Evolutionary conservation across 2,888 invertebrate species (phyloP).

Genomic region (Abrostola triplasia): DNA sequence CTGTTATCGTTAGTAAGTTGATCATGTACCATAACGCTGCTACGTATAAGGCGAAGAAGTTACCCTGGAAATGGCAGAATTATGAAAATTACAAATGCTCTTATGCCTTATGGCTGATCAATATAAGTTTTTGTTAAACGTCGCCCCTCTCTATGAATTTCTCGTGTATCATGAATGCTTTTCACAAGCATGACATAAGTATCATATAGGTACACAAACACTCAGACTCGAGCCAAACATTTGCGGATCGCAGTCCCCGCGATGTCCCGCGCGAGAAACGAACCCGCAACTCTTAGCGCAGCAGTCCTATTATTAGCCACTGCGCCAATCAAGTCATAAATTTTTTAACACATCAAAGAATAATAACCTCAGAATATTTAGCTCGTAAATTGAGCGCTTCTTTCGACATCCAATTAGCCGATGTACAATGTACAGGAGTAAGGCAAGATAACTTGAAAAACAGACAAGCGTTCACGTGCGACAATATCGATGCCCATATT

Average conservation of each 20-base stretch:
- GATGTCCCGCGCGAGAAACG: no score
- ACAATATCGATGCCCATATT: constrained; percentile 83
- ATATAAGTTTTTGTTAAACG: no score
- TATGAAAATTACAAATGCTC: not conserved
- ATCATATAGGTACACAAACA: no score
- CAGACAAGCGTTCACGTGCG: constrained; percentile 83
- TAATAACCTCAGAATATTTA: constrained; percentile 73
- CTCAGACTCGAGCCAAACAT: no score
- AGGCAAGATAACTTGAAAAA: constrained; percentile 85
- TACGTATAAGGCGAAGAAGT: constrained; percentile 80
- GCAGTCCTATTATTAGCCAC: no score
- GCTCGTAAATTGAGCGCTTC: constrained; percentile 74
- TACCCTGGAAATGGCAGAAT: constrained; percentile 64
- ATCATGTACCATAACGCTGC: constrained; percentile 85
- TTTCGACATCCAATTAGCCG: constrained; percentile 82
- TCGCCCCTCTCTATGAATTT: no score
- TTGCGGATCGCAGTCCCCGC: no score
- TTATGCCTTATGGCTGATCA: not conserved
- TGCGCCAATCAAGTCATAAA: no score
- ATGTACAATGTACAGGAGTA: constrained; percentile 78
- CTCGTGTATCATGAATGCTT: no score
- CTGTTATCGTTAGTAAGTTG: constrained; percentile 85
- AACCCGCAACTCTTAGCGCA: no score
- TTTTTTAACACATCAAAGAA: not conserved
- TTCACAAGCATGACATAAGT: no score